These are phyloP conservation scores for Campoletis sonorensis DNA, from an alignment of 1,140 invertebrate species.

Conservation along the genomic window DNA sequence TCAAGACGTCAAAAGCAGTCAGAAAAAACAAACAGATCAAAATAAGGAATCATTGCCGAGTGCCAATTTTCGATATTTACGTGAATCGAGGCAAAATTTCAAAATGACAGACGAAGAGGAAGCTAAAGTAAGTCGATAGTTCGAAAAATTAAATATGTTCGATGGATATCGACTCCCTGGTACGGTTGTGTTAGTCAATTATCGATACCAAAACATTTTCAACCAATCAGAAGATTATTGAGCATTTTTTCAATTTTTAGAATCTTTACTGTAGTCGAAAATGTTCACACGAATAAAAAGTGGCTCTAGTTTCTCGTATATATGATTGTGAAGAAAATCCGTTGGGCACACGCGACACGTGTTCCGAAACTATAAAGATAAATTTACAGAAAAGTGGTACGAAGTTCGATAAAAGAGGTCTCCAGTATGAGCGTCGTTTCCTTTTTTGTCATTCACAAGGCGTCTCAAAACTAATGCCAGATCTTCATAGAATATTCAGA, in stretches of 20 bases:
- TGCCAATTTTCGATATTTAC: conserved; percentile 8
- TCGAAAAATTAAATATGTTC: not conserved
- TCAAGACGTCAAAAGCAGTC: conserved; percentile 7
- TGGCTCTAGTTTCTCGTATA: not conserved
- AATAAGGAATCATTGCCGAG: not conserved
- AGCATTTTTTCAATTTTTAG: not conserved
- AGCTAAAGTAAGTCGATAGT: conserved; percentile 50
- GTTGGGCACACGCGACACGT: conserved; percentile 15
- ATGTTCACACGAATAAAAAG: not conserved
- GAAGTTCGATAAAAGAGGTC: not conserved
- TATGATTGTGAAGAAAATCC: not conserved
- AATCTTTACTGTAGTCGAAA: not conserved
- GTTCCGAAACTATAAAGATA: conserved; percentile 36
- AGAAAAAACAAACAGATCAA: not conserved
- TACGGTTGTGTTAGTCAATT: not conserved
- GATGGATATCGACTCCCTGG: not conserved
- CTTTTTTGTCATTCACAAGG: not conserved
- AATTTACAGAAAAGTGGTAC: conserved; percentile 25
- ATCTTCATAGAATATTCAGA: no score
- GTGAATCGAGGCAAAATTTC: conserved; percentile 13
- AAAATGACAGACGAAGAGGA: conserved; percentile 69
- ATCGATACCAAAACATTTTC: not conserved
- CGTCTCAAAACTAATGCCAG: no score
- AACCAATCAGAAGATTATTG: not conserved
- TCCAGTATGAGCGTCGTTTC: not conserved